Evolutionary conservation across 1,140 invertebrate species (phyloP).

Genomic region (Drosophila teissieri): DNA sequence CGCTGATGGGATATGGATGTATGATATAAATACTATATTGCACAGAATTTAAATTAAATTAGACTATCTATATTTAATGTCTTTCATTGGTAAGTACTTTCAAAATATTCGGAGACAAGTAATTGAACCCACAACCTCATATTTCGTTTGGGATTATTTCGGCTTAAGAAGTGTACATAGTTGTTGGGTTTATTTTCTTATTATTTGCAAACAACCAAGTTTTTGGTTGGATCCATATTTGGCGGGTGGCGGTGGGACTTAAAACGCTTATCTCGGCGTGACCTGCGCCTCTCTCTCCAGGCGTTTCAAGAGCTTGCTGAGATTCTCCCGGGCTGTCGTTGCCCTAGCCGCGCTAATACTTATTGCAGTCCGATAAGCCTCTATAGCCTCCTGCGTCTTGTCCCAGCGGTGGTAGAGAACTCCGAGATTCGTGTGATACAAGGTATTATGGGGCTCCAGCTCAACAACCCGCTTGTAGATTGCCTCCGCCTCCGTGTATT

Average conservation of each 20-base stretch:
- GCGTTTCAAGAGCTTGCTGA: conserved; percentile 65
- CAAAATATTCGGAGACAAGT: conserved; percentile 16
- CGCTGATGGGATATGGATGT: not conserved
- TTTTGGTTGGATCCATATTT: not conserved
- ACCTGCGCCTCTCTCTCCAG: conserved; percentile 48
- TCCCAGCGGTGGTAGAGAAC: conserved; percentile 97
- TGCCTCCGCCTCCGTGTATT: conserved; percentile 91
- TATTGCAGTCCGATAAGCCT: conserved; percentile 90
- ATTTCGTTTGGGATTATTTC: not conserved
- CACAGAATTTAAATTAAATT: not conserved
- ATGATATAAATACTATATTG: not conserved
- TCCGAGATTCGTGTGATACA: conserved; percentile 93
- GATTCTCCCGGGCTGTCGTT: conserved; percentile 70
- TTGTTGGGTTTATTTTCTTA: not conserved
- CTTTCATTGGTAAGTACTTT: conserved; percentile 2
- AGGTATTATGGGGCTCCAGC: conserved; percentile 88
- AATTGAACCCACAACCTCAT: conserved; percentile 26
- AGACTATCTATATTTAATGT: conserved; percentile 1
- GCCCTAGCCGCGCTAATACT: conserved; percentile 55
- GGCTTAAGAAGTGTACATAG: not conserved
- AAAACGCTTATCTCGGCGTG: conserved; percentile 7
- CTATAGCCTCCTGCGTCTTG: conserved; percentile 89
- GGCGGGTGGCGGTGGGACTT: conserved; percentile 5
- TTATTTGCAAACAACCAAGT: not conserved
- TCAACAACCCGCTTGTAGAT: conserved; percentile 92